A percentile compares a stretch with the other conserved stretches of the same genome.
Evolutionary conservation across 2,113 vertebrate species (phyloP).

Genomic region (Notiomystis cincta): DNA sequence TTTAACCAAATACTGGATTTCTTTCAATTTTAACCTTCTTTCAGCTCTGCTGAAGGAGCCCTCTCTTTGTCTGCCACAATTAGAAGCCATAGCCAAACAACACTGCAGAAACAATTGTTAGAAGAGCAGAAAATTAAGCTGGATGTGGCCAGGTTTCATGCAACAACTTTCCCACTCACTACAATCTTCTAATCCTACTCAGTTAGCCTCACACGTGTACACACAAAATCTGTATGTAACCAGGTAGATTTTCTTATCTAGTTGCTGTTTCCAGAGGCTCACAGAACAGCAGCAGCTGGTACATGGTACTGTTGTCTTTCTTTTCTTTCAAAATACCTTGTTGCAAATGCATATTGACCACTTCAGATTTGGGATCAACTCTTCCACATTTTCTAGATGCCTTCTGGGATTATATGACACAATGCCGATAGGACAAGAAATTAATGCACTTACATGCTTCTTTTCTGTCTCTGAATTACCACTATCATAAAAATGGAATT

Average conservation of each 20-base stretch:
- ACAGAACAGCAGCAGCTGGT: background rate
- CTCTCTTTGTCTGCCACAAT: background rate
- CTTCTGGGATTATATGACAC: background rate
- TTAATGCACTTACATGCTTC: background rate
- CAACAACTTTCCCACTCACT: background rate
- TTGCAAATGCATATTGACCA: background rate
- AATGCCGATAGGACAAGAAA: background rate
- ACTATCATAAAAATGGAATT: background rate
- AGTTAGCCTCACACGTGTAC: background rate
- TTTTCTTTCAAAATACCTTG: background rate
- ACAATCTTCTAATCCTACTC: background rate
- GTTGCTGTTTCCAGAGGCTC: background rate
- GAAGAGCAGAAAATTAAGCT: background rate
- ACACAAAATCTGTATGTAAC: background rate
- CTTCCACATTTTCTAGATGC: background rate
- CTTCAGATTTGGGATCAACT: background rate
- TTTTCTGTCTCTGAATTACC: background rate
- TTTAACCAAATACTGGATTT: background rate
- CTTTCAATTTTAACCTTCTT: background rate
- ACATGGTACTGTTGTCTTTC: background rate
- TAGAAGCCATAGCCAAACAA: background rate
- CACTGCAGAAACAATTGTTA: background rate
- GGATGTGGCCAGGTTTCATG: background rate
- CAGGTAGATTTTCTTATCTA: background rate
- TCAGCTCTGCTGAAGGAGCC: background rate